Base-by-base conservation (phyloP, 2,113 vertebrate genomes). In the Nibea albiflora region DNA sequence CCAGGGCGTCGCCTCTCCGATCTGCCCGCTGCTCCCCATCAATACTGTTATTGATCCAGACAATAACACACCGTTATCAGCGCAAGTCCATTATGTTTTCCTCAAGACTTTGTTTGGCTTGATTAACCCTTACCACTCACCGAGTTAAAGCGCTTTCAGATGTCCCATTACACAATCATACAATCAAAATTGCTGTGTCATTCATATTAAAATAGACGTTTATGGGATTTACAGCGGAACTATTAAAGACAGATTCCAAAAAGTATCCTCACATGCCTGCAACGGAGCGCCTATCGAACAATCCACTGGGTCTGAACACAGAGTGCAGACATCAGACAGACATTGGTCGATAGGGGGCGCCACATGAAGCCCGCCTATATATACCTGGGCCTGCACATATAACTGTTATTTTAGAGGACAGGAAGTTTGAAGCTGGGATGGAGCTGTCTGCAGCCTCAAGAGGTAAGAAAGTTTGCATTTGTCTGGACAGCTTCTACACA, bases 261-360 rank as follows among this genome's bases (percentile, higher is more conserved):
- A 52, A 28, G 15, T 5, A 17, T 12, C 14, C 7, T 12, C 2
- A 4, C 4, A 9, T 4, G 1, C 1, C 2, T n/a, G 17, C 5
- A 17, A 28, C 9, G 12, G 31, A 65, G 35, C 35, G 7, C 35
- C 8, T 9, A 8, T 39, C 35, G 8, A 39, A 39, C 35, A 39
- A 39, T 39, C 35, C 8, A 39, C 35, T 39, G 7, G 35, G 35
- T 39, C 35, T 39, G 35, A 1, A 11, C 31, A 31, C 11, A 47
- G 6, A 20, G 57, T 49, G 53, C 52, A 54, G 35, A 52, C 22
- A 39, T 49, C 46, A 73, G 15, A 2, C 56, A 35, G 42, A 0
- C 53, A 22, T 1, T 78, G 24, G 74, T 65, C 90, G 44, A 63
- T 39, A 90, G 90, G 76, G 86, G 92, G 89, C 85, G 88, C 62